Evolutionary conservation across 2,888 invertebrate genomes (phyloP).

Genomic region (Myathropa florea): DNA sequence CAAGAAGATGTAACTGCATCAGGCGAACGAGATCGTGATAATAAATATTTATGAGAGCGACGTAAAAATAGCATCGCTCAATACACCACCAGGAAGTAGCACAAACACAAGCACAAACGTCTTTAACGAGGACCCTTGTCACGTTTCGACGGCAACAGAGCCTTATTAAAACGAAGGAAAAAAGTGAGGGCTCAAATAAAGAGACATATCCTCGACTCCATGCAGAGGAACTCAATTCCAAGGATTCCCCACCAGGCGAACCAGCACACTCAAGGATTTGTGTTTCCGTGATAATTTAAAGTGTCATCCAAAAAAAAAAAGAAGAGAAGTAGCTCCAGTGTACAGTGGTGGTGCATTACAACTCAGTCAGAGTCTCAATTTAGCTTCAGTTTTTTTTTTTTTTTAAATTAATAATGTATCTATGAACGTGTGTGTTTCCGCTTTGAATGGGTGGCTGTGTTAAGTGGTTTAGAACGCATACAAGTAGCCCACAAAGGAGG

Average conservation of each 20-base stretch:
- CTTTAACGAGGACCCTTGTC: neutral
- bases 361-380: neutral
- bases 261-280: slow-evolving; percentile 42
- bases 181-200: slow-evolving; percentile 2
- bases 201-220: slow-evolving; percentile 50
- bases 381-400: neutral
- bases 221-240: slow-evolving; percentile 68
- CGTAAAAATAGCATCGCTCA: slow-evolving; percentile 35
- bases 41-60: slow-evolving; percentile 70
- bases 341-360: neutral
- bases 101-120: neutral
- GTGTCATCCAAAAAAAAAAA: slow-evolving; percentile 38
- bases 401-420: neutral
- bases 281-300: slow-evolving; percentile 55
- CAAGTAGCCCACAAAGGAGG: slow-evolving; percentile 15
- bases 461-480: slow-evolving; percentile 35
- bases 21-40: slow-evolving; percentile 64
- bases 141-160: neutral
- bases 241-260: slow-evolving; percentile 46
- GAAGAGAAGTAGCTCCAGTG: slow-evolving; percentile 31
- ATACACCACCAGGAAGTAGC: neutral
- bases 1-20: slow-evolving; percentile 59
- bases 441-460: neutral
- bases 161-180: neutral
- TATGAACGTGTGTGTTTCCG: neutral